Evolutionary conservation across 2,113 vertebrate species (phyloP), one percentile per base, ranked within the genome.

Genomic region (Oceanites oceanicus): DNA sequence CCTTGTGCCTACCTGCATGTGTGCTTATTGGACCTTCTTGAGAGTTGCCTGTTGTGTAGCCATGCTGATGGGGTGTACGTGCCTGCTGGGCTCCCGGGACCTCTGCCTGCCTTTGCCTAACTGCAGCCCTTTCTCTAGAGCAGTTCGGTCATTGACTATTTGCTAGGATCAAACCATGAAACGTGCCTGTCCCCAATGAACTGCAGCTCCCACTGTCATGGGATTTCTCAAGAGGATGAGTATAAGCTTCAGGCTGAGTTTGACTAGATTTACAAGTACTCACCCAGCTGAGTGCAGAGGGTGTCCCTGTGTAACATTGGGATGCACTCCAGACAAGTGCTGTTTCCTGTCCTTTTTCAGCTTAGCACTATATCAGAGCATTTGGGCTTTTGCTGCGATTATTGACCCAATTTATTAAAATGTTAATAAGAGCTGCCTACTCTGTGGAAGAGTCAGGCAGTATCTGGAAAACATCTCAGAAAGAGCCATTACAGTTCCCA

Each of bases 381-480:
- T 0, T 65, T 70, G 7, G 55, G 42, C 29, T 92, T 94, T 83
- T 76, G 50, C 91, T 91, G 76, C 80, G 91, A 36, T 95, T 92
- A 89, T 72, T 94, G 80, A 68, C 76, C 23, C 66, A 23, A 75
- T 95, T 91, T 87, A 78, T 94, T 93, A 90, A 93, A 95, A 76
- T 71, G 44, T 90, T 95, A 65, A n/a, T 68, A 67, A 76, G 74
- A 86, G 27, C 78, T 90, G 62, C 56, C 8, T 26, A 11, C 21
- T 50, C 70, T 72, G 45, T 68, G 32, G 47, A 91, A 65, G 73
- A 92, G 66, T 13, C 38, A 45, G 66, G 36, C 58, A 44, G n/a
- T 65, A 34, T 82, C 84, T 96, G 94, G 77, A 88, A 91, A 90
- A 58, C 0, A 0, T 93, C 93, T 95, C 29, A 36, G 19, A 61